phyloP scores from a whole-genome alignment of 2,888 invertebrate species.

The Drosophila quinaria region DNA sequence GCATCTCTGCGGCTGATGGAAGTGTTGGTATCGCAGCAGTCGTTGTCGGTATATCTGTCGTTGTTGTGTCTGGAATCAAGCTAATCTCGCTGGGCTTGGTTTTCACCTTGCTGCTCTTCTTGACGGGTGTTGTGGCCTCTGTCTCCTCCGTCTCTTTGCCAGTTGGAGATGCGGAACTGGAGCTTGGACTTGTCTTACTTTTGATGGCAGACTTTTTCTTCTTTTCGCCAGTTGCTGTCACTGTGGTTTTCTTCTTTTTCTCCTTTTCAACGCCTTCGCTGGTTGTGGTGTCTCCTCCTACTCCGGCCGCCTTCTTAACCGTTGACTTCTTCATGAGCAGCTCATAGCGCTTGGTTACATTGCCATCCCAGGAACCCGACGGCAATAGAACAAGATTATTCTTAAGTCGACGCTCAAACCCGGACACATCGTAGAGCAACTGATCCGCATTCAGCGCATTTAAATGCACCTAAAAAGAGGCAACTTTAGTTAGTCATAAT shows the following conservation, averaged over 20 bases:
- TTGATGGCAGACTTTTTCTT: constrained; percentile 69
- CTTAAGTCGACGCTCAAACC: constrained; percentile 79
- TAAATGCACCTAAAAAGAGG: constrained; percentile 75
- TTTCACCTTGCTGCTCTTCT: constrained; percentile 44
- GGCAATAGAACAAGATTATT: constrained; percentile 83
- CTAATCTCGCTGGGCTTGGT: constrained; percentile 27
- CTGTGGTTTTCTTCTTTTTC: constrained; percentile 55
- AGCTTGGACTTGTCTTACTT: constrained; percentile 45
- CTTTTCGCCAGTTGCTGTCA: constrained; percentile 51
- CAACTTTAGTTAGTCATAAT: not conserved
- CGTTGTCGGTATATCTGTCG: not conserved
- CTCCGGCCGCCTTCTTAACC: constrained; percentile 28
- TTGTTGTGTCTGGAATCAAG: constrained; percentile 5
- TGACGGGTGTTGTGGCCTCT: constrained; percentile 39
- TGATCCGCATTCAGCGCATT: constrained; percentile 71
- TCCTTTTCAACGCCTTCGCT: constrained; percentile 24
- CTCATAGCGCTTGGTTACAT: constrained; percentile 79
- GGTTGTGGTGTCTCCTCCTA: constrained; percentile 13
- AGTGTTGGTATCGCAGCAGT: not conserved
- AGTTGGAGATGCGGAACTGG: constrained; percentile 8
- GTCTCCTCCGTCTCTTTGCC: not conserved
- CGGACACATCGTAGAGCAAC: constrained; percentile 78
- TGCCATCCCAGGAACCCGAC: constrained; percentile 80
- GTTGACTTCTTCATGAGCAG: constrained; percentile 64
- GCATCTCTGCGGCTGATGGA: constrained; percentile 1